Conservation (phyloP, 2,113 vertebrate genomes). For the Eulacestoma nigropectus region DNA sequence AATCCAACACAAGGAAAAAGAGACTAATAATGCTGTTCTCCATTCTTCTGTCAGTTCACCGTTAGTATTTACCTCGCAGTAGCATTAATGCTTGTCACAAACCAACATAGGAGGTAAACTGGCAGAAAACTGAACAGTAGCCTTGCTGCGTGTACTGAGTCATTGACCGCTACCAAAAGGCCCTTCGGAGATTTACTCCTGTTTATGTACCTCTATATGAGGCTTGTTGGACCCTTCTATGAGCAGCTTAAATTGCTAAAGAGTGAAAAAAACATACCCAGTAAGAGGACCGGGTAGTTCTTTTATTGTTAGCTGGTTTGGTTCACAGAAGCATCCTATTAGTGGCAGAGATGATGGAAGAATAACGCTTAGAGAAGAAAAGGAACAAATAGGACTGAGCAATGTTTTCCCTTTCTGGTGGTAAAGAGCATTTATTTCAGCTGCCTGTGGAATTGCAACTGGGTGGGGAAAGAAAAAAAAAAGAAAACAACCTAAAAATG, state of each 20-base stretch:
- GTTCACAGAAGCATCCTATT: neutral
- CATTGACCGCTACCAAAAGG: neutral
- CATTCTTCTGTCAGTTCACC: neutral
- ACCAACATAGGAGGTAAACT: neutral
- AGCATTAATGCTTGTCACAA: neutral
- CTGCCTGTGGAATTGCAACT: neutral
- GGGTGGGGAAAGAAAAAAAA: neutral
- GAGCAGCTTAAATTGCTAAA: neutral
- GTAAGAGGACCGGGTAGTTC: neutral
- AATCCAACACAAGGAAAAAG: neutral
- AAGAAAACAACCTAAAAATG: neutral
- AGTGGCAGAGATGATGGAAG: neutral
- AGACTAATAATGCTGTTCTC: neutral
- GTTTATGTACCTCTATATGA: neutral
- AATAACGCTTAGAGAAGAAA: neutral
- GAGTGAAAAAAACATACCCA: neutral
- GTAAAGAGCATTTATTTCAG: neutral
- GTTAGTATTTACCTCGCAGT: neutral
- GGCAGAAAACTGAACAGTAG: neutral
- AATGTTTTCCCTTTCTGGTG: neutral
- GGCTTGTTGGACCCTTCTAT: neutral
- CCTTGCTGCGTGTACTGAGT: neutral
- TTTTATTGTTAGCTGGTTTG: neutral
- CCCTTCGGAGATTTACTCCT: neutral
- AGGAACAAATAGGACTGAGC: neutral